Evolutionary conservation across 1,140 invertebrate genomes (phyloP).

Genomic region (Radopholus similis): DNA sequence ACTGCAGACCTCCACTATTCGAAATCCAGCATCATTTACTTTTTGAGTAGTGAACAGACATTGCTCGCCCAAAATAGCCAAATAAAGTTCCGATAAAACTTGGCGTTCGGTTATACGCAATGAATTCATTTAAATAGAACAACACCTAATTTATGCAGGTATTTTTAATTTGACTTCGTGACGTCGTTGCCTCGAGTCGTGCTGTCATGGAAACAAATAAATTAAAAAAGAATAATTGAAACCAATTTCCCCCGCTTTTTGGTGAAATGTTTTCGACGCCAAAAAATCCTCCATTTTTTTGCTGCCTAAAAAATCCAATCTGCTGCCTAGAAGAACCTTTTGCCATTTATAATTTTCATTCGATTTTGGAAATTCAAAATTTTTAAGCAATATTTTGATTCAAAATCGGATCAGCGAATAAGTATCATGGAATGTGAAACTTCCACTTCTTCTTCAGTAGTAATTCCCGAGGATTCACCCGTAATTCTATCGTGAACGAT

Average conservation of each 20-base stretch:
- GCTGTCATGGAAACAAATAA: neutral
- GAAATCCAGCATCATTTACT: neutral
- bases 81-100: conserved; percentile 9
- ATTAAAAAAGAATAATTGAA: neutral
- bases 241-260: neutral
- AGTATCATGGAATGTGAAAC: no score
- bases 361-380: neutral
- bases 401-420: no score
- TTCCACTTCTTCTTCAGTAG: no score
- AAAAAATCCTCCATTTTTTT: neutral
- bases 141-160: no score
- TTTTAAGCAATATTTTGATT: no score
- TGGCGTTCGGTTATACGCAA: neutral
- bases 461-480: neutral
- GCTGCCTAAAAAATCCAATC: no score
- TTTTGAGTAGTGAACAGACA: neutral
- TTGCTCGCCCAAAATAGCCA: conserved; percentile 1
- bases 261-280: neutral
- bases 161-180: no score
- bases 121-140: no score
- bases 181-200: no score
- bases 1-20: neutral
- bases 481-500: neutral
- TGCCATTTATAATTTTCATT: neutral
- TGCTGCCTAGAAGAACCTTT: no score